Evolutionary conservation across 2,113 vertebrate species (phyloP).

Genomic region (Peromyscus polionotus): DNA sequence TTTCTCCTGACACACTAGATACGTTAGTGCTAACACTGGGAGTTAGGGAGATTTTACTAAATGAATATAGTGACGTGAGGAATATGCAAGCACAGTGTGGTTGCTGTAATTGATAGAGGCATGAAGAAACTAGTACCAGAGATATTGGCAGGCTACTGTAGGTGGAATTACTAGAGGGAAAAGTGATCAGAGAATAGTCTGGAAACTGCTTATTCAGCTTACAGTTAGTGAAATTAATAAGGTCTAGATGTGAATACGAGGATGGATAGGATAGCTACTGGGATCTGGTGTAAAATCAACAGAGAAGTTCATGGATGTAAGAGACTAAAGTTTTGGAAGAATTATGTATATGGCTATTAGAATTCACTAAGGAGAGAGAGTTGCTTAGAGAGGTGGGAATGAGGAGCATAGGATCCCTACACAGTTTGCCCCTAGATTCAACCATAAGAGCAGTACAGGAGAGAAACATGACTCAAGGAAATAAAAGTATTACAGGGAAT

Average conservation of each 20-base stretch:
- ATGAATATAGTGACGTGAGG: background rate
- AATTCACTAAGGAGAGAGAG: background rate
- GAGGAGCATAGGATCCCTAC: background rate
- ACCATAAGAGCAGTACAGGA: background rate
- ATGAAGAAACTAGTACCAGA: background rate
- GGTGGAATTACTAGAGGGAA: background rate
- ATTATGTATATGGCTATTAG: constrained; percentile 10
- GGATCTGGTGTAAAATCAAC: background rate
- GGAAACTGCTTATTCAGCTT: background rate
- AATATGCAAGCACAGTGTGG: background rate
- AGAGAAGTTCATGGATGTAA: background rate
- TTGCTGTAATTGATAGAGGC: background rate
- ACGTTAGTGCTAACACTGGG: background rate
- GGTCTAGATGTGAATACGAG: background rate
- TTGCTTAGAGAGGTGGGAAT: background rate
- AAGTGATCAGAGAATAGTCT: background rate
- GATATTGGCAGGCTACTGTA: too few relatives aligned
- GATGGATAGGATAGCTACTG: background rate
- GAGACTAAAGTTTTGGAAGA: background rate
- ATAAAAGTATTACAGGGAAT: background rate
- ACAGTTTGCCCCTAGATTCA: background rate
- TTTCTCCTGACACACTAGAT: background rate
- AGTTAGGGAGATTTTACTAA: background rate
- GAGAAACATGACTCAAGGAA: background rate
- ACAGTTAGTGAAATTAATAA: background rate